Conservation (phyloP, 2,113 vertebrate genomes). For the Poecile atricapillus region DNA sequence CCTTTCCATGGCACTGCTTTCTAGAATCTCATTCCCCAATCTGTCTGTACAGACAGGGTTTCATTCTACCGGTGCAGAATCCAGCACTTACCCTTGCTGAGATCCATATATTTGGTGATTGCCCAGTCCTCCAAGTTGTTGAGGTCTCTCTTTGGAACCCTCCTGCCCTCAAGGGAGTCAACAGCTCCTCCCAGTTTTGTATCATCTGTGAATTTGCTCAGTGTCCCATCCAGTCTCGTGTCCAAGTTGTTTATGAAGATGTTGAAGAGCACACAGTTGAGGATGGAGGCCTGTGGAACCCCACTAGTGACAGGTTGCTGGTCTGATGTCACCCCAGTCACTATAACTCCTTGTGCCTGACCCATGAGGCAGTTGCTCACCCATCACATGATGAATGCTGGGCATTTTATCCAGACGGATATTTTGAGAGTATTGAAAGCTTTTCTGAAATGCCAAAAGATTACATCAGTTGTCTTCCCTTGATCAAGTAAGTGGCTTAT, state of each 20-base stretch:
- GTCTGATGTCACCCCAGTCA: not conserved
- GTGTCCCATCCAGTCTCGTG: not conserved
- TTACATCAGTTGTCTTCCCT: not conserved
- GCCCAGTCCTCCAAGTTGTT: not conserved
- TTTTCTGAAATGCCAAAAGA: not conserved
- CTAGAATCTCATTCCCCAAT: not conserved
- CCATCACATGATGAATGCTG: not conserved
- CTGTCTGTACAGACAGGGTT: not conserved
- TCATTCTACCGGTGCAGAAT: not conserved
- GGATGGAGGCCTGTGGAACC: not conserved
- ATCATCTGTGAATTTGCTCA: not conserved
- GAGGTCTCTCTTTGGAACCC: not conserved
- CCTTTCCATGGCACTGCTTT: not conserved
- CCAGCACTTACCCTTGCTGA: not conserved
- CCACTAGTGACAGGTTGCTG: rapidly evolving
- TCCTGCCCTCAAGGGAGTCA: not conserved
- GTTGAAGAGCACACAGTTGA: not conserved
- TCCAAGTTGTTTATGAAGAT: not conserved
- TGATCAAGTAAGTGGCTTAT: rapidly evolving
- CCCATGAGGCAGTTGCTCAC: not conserved
- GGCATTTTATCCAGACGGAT: not conserved
- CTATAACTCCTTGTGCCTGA: not conserved
- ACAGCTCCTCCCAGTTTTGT: not conserved
- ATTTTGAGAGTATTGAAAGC: not conserved
- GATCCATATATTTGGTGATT: not conserved